Base-by-base conservation (phyloP, 2,888 invertebrate species). In the Lepidocyrtoides sp. region DNA sequence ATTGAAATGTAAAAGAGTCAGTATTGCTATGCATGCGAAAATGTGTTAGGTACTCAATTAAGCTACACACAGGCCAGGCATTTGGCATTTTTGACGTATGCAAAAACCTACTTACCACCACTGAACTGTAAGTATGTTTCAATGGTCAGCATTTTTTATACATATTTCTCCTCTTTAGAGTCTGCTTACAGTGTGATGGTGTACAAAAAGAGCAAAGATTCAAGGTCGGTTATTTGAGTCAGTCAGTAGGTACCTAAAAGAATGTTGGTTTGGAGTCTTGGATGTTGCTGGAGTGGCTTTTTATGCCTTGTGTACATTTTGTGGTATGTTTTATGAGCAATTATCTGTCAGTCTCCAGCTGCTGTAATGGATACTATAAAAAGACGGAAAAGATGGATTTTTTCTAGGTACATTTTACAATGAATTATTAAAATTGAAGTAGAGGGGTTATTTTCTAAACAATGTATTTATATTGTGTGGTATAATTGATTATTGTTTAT, bases 331-430 rank as follows among this genome's bases (percentile, higher is more conserved):
- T 66, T 66, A 66, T 66, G 29, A 32, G 4, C 66, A 32, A 66
- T 66, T 66, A n/a, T 14, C 7, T n/a, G 66, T 66, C 66, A 66
- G 32, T 66, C 66, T 66, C 66, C 29, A 32, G 32, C 66, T 14
- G 66, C 32, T 66, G 10, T 29, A 66, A 66, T 32, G 29, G 32
- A 32, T 29, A n/a, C 32, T 29, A n/a, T n/a, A n/a, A n/a, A n/a
- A n/a, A n/a, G n/a, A n/a, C n/a, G n/a, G n/a, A 1, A 66, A 66
- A 32, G 0, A 8, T 29, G n/a, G 5, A n/a, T 26, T 32, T 66
- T 66, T 66, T 29, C 17, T n/a, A 1, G 3, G 1, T 7, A 32
- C 29, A n/a, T 23, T 60, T 60, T 3, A 26, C 8, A 17, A 20
- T 60, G 8, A 66, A 66, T 17, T 32, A 66, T 29, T 32, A 3